Percentiles rank a stretch among this genome's conserved stretches.
phyloP scores from a whole-genome alignment of 2,888 invertebrate genomes.

The Leucoma salicis region DNA sequence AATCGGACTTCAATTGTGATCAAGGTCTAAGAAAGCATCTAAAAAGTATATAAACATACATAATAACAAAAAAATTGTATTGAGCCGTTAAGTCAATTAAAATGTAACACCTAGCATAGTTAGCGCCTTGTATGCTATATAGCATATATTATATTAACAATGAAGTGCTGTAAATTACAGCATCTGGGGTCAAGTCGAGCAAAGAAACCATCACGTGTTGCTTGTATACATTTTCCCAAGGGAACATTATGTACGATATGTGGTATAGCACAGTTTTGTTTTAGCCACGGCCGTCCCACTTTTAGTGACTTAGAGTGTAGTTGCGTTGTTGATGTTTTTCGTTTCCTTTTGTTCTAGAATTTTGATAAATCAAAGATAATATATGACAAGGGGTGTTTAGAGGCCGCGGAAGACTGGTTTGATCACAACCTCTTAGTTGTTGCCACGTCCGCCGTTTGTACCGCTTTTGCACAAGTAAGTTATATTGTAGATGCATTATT shows the following conservation, averaged over 20 bases:
- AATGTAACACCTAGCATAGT: too few species aligned
- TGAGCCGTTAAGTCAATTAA: too few species aligned
- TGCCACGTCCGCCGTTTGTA: slow-evolving; percentile 92
- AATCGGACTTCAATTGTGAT: too few species aligned
- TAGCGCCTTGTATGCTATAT: too few species aligned
- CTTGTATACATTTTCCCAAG: neutral
- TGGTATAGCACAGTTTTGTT: neutral
- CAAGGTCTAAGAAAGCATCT: too few species aligned
- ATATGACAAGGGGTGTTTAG: slow-evolving; percentile 96
- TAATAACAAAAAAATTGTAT: too few species aligned
- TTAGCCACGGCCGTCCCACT: neutral
- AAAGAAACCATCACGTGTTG: too few species aligned
- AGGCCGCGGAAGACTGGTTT: slow-evolving; percentile 97
- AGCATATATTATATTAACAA: too few species aligned
- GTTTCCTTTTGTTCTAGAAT: slow-evolving; percentile 83
- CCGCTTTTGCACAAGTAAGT: slow-evolving; percentile 97
- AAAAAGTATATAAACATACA: too few species aligned
- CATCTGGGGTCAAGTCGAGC: too few species aligned
- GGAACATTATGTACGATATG: neutral
- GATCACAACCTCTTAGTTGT: slow-evolving; percentile 96
- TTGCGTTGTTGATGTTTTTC: slow-evolving; percentile 38
- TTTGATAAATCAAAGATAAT: slow-evolving; percentile 91
- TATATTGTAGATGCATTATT: slow-evolving; percentile 60
- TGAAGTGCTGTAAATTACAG: too few species aligned
- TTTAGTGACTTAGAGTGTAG: neutral